Evolutionary conservation across 1,140 invertebrate species (phyloP), one percentile per base, ranked within the genome.

Genomic region (Himalopsyche phryganea): DNA sequence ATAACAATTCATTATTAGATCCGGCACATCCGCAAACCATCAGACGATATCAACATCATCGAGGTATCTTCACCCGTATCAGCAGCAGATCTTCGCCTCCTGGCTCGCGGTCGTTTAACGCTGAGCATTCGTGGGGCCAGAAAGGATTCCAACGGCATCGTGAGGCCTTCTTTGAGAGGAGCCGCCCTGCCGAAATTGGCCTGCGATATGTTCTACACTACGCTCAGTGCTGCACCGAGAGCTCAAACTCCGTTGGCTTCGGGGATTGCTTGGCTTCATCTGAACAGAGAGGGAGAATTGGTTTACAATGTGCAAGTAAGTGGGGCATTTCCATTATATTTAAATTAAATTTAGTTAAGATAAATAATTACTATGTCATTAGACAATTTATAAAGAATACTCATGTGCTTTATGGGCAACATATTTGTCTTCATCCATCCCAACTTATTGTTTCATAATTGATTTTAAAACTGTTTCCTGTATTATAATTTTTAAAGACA

Each of bases 141-240:
- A 15, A 35, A 45, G 4, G 38, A 6, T 11, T 23, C 1, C 15
- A 14, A 15, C 18, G 14, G 73, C 92, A 1, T 81, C 84, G 66
- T 86, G 85, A 0, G 78, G 85, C 6, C 67, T 88, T 11, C 77
- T 79, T 66, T 89, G 9, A 77, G 80, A 45, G 89, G 90, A 0
- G 72, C 74, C 10, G 82, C 91, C 4, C 77, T 85, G 5, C 85
- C 88, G 7, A 81, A 85, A 50, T 83, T 84, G 1, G 85, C 85
- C 6, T 93, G 91, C 67, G 90, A 94, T 70, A 79, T 92, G 38
- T 92, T 90, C 69, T 89, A 91, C 62, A 81, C 86, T 0, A 70
- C 85, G 0, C 67, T 90, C 6, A 75, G 81, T 41, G 58, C 81
- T 52, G 23, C 40, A 56, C 67, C 77, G 66, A 74, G 82, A 53